These are phyloP conservation scores for Rousettus madagascariensis DNA, from an alignment of 2,797 vertebrate genomes.

Conservation along the genomic window DNA sequence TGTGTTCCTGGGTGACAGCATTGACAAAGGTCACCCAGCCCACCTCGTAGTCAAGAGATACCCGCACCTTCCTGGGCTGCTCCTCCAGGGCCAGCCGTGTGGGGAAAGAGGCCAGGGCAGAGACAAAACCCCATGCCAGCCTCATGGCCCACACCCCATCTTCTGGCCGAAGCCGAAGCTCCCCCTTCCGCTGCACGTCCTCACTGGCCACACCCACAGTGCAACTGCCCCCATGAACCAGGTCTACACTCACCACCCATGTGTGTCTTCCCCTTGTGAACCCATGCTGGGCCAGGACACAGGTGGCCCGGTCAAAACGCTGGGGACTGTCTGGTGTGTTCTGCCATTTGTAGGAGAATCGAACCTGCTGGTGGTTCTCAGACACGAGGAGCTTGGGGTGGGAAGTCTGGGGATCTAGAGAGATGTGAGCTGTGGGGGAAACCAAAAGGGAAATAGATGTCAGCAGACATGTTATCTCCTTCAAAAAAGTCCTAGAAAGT, in stretches of 20 bases:
- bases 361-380: constrained; percentile 52
- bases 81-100: constrained; percentile 26
- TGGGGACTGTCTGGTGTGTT: constrained; percentile 48
- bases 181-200: constrained; percentile 36
- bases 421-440: constrained; percentile 40
- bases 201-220: constrained; percentile 39
- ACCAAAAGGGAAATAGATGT: background rate
- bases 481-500: background rate
- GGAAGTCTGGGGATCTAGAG: constrained; percentile 70
- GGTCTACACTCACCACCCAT: constrained; percentile 58
- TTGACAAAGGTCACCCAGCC: constrained; percentile 74
- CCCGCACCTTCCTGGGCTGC: constrained; percentile 57
- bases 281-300: constrained; percentile 54
- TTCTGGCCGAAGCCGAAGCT: constrained; percentile 60
- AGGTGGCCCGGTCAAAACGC: constrained; percentile 72
- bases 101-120: constrained; percentile 62
- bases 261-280: constrained; percentile 64
- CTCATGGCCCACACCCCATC: constrained; percentile 72
- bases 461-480: background rate
- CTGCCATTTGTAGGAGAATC: constrained; percentile 78
- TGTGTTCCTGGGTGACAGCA: constrained; percentile 50
- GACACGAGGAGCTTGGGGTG: constrained; percentile 78
- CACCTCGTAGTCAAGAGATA: constrained; percentile 75
- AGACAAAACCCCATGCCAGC: constrained; percentile 50
- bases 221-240: constrained; percentile 65